Evolutionary conservation across 2,113 vertebrate genomes (phyloP), one percentile per base, ranked within the genome.

Genomic region (Thamnophis sirtalis): DNA sequence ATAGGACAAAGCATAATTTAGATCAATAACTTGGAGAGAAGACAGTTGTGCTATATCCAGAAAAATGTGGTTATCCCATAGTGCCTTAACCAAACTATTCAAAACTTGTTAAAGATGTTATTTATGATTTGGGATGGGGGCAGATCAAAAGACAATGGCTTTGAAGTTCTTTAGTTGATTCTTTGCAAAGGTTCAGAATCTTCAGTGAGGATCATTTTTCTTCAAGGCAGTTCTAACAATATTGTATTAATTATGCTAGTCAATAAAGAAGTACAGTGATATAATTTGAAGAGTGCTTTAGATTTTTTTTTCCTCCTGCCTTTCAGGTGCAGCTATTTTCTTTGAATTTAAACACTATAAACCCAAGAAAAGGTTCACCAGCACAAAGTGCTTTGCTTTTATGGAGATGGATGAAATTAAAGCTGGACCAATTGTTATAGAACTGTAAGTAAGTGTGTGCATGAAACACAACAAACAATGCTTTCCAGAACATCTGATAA

Each of bases 261-360:
- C 58, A 43, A 17, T 88, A 80, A 38, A 87, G 48, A 38, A 85
- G 24, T 9, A 28, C 26, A 28, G 24, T 88, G 86, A 9, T 68
- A 50, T 87, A 38, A 73, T 33, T 54, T 88, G 24, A 38, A 48
- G 6, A 33, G 24, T 85, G 13, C 89, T 88, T 63, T 50, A 88
- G 58, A 58, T 49, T 86, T 84, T 38, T 38, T 17, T 53, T 48
- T 58, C 85, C 5, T 91, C 92, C 86, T 93, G 22, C 50, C 33
- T 91, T 95, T 9, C 91, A 99, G 99, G 99, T 94, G 98, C 98
- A 96, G 99, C 99, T 96, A 99, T 99, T 97, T 99, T 99, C 98
- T 99, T 99, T 98, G 99, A 99, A 97, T 99, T 99, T 97, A 99
- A 99, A 97, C 99, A 99, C 98, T 99, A 99, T 98, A 99, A 99